Evolutionary conservation across 2,113 vertebrate species (phyloP).

Genomic region (Chloroceryle aenea): DNA sequence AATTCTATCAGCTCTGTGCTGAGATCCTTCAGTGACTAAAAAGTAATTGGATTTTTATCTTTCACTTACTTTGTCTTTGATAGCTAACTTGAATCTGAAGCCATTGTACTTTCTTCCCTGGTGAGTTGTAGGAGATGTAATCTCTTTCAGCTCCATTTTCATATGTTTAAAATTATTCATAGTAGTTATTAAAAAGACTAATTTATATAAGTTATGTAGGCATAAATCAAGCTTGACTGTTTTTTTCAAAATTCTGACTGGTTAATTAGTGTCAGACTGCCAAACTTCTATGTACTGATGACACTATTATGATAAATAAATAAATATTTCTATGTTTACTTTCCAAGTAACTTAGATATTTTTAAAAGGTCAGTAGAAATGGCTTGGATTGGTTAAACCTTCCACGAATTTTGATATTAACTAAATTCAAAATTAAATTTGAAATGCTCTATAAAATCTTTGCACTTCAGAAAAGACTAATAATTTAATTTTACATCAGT

Average conservation of each 20-base stretch:
- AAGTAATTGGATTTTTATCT: slow-evolving; percentile 49
- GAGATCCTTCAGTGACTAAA: slow-evolving; percentile 32
- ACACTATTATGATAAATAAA: not conserved
- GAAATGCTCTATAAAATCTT: slow-evolving; percentile 19
- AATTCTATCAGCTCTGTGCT: not conserved
- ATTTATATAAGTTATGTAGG: not conserved
- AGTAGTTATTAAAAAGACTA: not conserved
- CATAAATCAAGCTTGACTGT: not conserved
- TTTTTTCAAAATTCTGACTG: not conserved
- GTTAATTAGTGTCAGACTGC: not conserved
- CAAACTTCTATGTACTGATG: not conserved
- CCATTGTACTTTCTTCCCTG: not conserved
- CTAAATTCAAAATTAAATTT: slow-evolving; percentile 62
- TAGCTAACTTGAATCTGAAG: slow-evolving; percentile 17
- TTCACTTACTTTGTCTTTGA: slow-evolving; percentile 30
- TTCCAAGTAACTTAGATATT: not conserved
- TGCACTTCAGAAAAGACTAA: slow-evolving; percentile 28
- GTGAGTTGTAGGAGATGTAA: slow-evolving; percentile 6
- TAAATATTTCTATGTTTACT: not conserved
- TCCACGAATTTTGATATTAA: slow-evolving; percentile 16
- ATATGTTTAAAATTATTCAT: slow-evolving; percentile 30
- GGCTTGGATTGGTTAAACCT: slow-evolving; percentile 4
- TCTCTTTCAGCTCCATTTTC: not conserved
- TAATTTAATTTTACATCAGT: slow-evolving; percentile 43
- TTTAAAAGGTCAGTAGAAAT: slow-evolving; percentile 10